Base-by-base conservation (phyloP, 2,797 vertebrate species). In the Pitangus sulphuratus region DNA sequence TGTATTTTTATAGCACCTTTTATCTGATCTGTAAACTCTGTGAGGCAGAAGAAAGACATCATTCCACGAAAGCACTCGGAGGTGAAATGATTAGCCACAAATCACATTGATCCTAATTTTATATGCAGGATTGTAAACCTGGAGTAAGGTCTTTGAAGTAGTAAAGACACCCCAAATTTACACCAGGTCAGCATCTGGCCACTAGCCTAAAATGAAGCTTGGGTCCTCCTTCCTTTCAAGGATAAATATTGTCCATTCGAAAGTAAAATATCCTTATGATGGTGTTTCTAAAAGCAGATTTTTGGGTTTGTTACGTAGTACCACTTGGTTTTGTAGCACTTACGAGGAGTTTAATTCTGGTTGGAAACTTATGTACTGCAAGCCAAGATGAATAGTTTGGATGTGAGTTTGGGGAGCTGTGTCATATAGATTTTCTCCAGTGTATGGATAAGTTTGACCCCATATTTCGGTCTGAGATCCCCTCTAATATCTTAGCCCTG, bases 1-100 rank as follows among this genome's bases (percentile, higher is more conserved):
- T 79, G 85, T 87, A 62, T 93, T 94, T 94, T 93, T 87, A 80
- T 69, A 93, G 58, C 79, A 90, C 30, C 44, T 93, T 92, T 92
- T 93, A 94, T 91, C 95, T 93, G 91, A 93, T 88, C 40, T 6
- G 2, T 81, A 69, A 91, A 72, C 57, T 89, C 79, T 14, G 15
- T 42, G 84, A 88, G 69, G 84, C 87, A 84, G 85, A 93, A 92
- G 28, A 92, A 54, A 0, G 9, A 87, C 83, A 64, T 86, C 8
- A n/a, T 92, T 89, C 54, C 65, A 75, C 30, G 58, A 66, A 68
- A 91, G 72, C 69, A 31, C 76, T 90, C 54, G 5, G 69, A 84
- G n/a, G 25, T 87, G 76, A 69, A 94, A 89, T 45, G 56, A 81
- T 96, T 75, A 91, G 44, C 71, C 81, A 74, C 82, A 86, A 76